Percentiles rank a stretch among this genome's conserved stretches.
These are phyloP conservation scores for Spermophilus dauricus DNA, from an alignment of 2,113 vertebrate species.

Conservation along the genomic window DNA sequence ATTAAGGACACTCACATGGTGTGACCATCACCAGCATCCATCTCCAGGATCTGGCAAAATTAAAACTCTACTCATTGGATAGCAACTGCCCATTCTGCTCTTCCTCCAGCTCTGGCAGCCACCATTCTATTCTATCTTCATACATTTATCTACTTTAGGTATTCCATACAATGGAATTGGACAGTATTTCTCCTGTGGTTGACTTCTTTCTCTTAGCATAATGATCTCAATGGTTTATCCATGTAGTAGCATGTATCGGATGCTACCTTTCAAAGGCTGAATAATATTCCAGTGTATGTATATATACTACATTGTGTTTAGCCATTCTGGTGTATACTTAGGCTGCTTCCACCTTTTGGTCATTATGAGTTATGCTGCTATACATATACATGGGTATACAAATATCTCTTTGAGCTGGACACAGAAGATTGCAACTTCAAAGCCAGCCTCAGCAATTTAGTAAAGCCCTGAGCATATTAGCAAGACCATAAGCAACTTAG, in stretches of 20 bases:
- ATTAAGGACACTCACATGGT: slow-evolving; percentile 22
- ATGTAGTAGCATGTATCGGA: background rate
- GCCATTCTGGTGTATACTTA: background rate
- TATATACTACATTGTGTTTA: background rate
- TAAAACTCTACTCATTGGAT: background rate
- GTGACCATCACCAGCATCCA: background rate
- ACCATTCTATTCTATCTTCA: background rate
- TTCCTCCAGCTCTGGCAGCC: background rate
- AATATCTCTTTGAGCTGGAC: no score
- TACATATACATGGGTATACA: background rate
- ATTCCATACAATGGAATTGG: background rate
- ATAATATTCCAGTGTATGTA: background rate
- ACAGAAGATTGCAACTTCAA: no score
- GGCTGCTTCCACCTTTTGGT: background rate
- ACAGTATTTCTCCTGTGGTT: background rate
- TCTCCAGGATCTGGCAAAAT: background rate
- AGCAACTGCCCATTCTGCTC: background rate
- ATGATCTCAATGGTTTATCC: background rate
- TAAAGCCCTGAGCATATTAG: no score
- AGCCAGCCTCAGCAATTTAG: no score
- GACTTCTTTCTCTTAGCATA: background rate
- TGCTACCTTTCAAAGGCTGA: background rate
- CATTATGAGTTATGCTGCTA: background rate
- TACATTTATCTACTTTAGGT: background rate
- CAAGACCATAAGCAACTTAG: no score